Evolutionary conservation across 2,888 invertebrate species (phyloP).

Genomic region (Bombyx huttoni): DNA sequence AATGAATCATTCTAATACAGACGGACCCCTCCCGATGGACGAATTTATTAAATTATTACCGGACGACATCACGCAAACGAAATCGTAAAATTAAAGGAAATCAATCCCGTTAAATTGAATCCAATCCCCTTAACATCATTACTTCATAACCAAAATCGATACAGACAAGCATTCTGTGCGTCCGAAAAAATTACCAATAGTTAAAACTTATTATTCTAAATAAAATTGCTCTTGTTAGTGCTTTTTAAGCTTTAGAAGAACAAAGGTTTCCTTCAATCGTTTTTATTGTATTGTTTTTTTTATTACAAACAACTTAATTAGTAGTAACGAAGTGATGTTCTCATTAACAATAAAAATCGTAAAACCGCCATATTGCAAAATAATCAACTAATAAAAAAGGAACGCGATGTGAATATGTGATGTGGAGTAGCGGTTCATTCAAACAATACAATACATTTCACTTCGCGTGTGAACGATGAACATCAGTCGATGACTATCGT

Average conservation of each 20-base stretch:
- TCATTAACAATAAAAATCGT: background rate
- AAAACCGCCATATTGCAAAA: slow-evolving; percentile 19
- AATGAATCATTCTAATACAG: slow-evolving; percentile 44
- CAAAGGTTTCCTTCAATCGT: background rate
- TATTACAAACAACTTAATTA: background rate
- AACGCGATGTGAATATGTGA: slow-evolving; percentile 32
- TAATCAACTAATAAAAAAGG: slow-evolving; percentile 25
- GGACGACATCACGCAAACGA: slow-evolving; percentile 68
- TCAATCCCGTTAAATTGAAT: slow-evolving; percentile 61
- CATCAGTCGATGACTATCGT: slow-evolving; percentile 47
- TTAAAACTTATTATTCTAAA: background rate
- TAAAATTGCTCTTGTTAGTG: background rate
- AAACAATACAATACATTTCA: slow-evolving; percentile 47
- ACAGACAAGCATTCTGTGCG: background rate
- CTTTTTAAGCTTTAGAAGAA: background rate
- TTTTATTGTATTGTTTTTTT: background rate
- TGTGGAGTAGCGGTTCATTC: slow-evolving; percentile 27
- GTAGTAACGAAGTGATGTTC: background rate
- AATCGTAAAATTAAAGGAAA: slow-evolving; percentile 68
- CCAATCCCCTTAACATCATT: slow-evolving; percentile 47
- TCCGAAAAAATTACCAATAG: background rate
- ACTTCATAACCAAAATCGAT: slow-evolving; percentile 18
- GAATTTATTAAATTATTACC: slow-evolving; percentile 65
- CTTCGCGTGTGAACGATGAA: slow-evolving; percentile 37
- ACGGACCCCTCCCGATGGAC: slow-evolving; percentile 54